Evolutionary conservation across 2,113 vertebrate species (phyloP), one percentile per base, ranked within the genome.

Genomic region (Gobius niger): DNA sequence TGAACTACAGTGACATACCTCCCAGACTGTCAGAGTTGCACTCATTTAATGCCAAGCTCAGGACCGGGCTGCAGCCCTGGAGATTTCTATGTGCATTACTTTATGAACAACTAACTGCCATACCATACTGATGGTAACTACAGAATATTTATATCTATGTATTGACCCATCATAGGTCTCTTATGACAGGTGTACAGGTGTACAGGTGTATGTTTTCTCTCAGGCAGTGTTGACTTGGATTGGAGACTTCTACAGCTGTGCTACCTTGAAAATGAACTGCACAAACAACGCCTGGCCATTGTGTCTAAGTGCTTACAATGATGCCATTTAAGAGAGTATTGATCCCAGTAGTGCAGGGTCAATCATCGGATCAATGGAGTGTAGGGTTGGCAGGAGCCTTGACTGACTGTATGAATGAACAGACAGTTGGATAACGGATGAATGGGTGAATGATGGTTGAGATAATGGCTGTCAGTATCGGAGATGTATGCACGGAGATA

Each of bases 281-380:
- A 68, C 78, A 82, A 85, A 90, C 86, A 90, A 84, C 51, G 75
- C 67, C 73, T 66, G 72, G 77, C 84, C 76, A 83, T 90, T 88
- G 85, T 90, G 75, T 73, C 72, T 86, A 85, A 88, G 81, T 83
- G 60, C 81, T 84, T 86, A 89, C 82, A 90, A 91, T 86, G 82
- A 87, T 86, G 87, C 81, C 89, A 86, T 91, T 92, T 90, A 91
- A 91, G 84, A 83, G 82, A 60, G 74, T 88, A 93, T 93, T 82
- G 91, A 92, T 91, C 84, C 69, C 24, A 68, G 77, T 81, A 67
- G 85, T 81, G 80, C 83, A 82, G 89, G 89, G 91, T 92, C 90
- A 92, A 89, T 92, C 84, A 85, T 56, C 79, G 77, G 83, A 90
- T 92, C 89, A 83, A 88, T 90, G 76, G 65, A 81, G 71, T 85